Conservation (phyloP, 2,797 vertebrate species). For the Lerista edwardsae region DNA sequence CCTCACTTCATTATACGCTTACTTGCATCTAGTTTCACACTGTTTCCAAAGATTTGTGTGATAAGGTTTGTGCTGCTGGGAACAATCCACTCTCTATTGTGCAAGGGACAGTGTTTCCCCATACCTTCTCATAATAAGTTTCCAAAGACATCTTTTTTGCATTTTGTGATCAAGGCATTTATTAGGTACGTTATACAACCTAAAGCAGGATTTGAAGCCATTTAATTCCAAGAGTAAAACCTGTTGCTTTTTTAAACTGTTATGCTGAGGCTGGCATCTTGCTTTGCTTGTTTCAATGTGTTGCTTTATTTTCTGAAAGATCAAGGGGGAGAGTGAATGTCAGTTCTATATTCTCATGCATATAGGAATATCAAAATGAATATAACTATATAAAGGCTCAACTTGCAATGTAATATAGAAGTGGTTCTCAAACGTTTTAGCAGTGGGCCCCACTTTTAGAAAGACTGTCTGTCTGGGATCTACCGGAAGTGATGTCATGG, state of each 20-base stretch:
- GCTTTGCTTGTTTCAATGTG: background rate
- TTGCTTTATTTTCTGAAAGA: slow-evolving; percentile 35
- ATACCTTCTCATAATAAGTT: background rate
- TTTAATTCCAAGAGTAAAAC: background rate
- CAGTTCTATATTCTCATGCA: background rate
- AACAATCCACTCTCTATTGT: background rate
- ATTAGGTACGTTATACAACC: background rate
- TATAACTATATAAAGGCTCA: background rate
- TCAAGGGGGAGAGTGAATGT: background rate
- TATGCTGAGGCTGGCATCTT: background rate
- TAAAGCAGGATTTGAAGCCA: background rate
- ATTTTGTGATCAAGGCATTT: background rate
- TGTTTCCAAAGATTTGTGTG: background rate
- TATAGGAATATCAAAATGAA: background rate
- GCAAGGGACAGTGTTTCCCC: background rate
- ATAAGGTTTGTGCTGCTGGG: background rate
- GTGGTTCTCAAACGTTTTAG: no score
- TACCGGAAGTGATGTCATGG: no score
- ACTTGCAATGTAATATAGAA: background rate
- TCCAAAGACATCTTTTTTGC: background rate
- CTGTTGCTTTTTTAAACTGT: background rate
- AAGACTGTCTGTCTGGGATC: no score
- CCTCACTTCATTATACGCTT: background rate
- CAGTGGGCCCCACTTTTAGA: no score
- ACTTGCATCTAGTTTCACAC: background rate